Conservation (phyloP, 2,797 vertebrate species). For the Falco berigora region DNA sequence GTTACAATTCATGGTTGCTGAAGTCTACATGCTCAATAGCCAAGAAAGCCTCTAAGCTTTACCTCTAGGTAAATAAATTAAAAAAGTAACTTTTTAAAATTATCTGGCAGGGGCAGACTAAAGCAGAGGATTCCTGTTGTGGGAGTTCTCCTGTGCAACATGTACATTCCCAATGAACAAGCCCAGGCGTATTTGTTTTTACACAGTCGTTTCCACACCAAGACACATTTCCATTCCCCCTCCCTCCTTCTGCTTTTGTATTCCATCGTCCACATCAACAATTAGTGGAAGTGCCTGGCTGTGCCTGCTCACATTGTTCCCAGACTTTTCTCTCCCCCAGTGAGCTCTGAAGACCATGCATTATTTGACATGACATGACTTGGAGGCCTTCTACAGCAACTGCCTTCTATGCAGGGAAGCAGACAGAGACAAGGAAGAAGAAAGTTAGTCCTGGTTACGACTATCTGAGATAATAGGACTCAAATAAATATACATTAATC, state of each 20-base stretch:
- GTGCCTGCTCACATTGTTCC: slow-evolving; percentile 50
- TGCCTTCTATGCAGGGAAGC: not conserved
- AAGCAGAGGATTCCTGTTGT: slow-evolving; percentile 5
- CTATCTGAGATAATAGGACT: not conserved
- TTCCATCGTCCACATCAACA: slow-evolving; percentile 45
- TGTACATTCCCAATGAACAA: slow-evolving; percentile 35
- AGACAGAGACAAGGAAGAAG: not conserved
- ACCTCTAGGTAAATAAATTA: not conserved
- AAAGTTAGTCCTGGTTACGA: not conserved
- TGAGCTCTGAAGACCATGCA: slow-evolving; percentile 52
- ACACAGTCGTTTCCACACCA: not conserved
- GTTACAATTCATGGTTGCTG: not conserved
- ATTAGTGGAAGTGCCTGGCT: slow-evolving; percentile 67
- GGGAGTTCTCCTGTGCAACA: slow-evolving; percentile 7
- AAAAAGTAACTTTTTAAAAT: not conserved
- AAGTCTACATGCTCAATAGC: not conserved
- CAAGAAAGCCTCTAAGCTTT: not conserved
- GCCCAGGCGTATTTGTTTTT: slow-evolving; percentile 48
- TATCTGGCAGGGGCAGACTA: not conserved
- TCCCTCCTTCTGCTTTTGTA: slow-evolving; percentile 51
- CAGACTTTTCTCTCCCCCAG: slow-evolving; percentile 40
- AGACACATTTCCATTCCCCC: slow-evolving; percentile 48
- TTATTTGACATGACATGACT: slow-evolving; percentile 50
- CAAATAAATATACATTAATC: not conserved
- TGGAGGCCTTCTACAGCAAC: not conserved